Evolutionary conservation across 2,113 vertebrate species (phyloP).

Genomic region (Cavia aperea): DNA sequence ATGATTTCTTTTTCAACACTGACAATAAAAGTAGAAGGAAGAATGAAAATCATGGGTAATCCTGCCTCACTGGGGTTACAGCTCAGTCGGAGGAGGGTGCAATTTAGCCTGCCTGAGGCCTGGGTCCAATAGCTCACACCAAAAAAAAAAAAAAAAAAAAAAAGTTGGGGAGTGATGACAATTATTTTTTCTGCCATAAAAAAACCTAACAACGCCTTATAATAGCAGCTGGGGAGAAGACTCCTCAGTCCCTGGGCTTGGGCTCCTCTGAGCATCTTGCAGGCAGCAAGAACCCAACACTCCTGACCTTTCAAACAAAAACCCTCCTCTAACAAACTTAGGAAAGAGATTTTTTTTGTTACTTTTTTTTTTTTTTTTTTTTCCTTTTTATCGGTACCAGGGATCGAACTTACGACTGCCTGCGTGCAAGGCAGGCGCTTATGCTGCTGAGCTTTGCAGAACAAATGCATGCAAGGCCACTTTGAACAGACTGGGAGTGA

Average conservation of each 20-base stretch:
- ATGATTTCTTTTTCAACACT: not conserved
- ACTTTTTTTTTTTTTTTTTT: too few species aligned
- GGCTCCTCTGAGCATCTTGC: conserved; percentile 23
- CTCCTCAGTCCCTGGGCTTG: not conserved
- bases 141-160: not conserved
- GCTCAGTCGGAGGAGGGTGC: not conserved
- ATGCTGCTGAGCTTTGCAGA: not conserved
- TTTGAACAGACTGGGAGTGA: conserved; percentile 14
- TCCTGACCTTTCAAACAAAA: conserved; percentile 51
- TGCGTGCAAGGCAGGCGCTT: too few species aligned
- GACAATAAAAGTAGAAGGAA: conserved; percentile 24
- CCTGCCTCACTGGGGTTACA: too few species aligned
- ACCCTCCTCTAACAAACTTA: conserved; percentile 44
- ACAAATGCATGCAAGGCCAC: not conserved
- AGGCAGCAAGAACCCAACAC: not conserved
- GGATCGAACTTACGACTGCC: too few species aligned
- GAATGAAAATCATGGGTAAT: not conserved
- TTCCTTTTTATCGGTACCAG: too few species aligned
- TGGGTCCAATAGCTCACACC: not conserved
- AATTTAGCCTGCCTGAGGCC: not conserved
- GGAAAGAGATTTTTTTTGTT: not conserved
- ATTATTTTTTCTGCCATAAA: not conserved
- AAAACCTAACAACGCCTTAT: not conserved
- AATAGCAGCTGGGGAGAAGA: not conserved
- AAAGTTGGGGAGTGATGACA: not conserved